These are phyloP conservation scores for Aphaenogaster floridana DNA, from an alignment of 1,140 invertebrate genomes.

Conservation along the genomic window DNA sequence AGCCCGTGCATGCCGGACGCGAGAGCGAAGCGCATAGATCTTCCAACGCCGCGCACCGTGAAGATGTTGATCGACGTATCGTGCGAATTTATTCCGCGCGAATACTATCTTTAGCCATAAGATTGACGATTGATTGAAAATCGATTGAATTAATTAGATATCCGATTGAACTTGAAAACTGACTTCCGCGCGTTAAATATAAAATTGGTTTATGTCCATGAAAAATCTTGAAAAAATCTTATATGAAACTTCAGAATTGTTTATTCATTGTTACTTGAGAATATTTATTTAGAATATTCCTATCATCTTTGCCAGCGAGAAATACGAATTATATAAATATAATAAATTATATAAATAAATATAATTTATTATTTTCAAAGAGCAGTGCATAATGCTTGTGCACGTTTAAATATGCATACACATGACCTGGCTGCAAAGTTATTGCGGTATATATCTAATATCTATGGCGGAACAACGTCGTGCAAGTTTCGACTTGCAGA, in stretches of 20 bases:
- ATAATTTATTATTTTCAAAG: conserved; percentile 36
- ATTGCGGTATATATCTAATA: conserved; percentile 40
- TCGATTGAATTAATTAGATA: neutral
- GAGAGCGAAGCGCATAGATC: conserved; percentile 14
- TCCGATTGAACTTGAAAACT: neutral
- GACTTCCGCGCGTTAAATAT: neutral
- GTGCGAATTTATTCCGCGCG: neutral
- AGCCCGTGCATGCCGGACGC: conserved; percentile 1
- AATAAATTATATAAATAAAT: neutral
- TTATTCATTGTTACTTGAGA: neutral
- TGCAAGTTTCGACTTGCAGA: conserved; percentile 52
- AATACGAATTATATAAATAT: neutral
- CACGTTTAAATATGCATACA: conserved; percentile 44
- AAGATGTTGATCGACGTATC: conserved; percentile 23
- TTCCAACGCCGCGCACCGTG: neutral
- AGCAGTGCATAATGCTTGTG: conserved; percentile 7
- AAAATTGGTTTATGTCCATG: neutral
- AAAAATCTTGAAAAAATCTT: neutral
- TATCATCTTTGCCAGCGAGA: neutral
- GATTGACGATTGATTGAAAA: neutral
- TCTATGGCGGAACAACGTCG: conserved; percentile 26
- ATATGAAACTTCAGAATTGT: neutral
- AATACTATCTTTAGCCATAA: neutral
- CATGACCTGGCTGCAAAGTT: conserved; percentile 42
- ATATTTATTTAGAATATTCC: neutral